Conservation (phyloP, 1,140 invertebrate genomes). For the Meloidogyne chitwoodi region DNA sequence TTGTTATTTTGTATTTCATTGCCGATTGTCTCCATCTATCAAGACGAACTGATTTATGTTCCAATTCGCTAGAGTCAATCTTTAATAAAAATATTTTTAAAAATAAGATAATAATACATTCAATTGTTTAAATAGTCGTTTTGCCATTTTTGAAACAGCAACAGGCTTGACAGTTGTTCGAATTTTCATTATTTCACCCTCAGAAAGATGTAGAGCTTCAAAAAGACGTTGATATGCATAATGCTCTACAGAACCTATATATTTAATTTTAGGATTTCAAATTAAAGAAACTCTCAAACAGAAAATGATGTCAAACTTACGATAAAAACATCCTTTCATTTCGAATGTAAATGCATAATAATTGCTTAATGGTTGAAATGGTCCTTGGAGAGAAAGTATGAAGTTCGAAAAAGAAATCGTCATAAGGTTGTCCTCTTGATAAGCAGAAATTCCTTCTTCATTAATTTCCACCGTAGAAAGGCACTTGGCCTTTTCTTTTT, state of each 20-base stretch:
- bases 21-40: conserved; percentile 58
- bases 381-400: conserved; percentile 47
- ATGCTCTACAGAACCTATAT: conserved; percentile 55
- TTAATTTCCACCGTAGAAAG: conserved; percentile 28
- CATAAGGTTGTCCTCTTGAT: conserved; percentile 44
- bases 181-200: conserved; percentile 50
- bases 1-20: conserved; percentile 58
- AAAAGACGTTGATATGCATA: conserved; percentile 59
- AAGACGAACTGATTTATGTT: conserved; percentile 42
- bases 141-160: conserved; percentile 45
- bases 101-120: conserved; percentile 27
- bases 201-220: conserved; percentile 50
- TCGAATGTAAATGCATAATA: conserved; percentile 52
- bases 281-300: background rate
- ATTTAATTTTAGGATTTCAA: background rate
- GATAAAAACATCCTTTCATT: conserved; percentile 42
- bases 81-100: conserved; percentile 30
- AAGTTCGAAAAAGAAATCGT: conserved; percentile 46
- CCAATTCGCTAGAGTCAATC: conserved; percentile 41
- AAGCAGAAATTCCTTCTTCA: conserved; percentile 43
- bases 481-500: conserved; percentile 36
- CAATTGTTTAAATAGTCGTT: conserved; percentile 35
- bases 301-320: conserved; percentile 9
- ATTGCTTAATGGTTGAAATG: conserved; percentile 55
- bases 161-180: conserved; percentile 51